phyloP scores from a whole-genome alignment of 2,113 vertebrate genomes.

The Caretta caretta region DNA sequence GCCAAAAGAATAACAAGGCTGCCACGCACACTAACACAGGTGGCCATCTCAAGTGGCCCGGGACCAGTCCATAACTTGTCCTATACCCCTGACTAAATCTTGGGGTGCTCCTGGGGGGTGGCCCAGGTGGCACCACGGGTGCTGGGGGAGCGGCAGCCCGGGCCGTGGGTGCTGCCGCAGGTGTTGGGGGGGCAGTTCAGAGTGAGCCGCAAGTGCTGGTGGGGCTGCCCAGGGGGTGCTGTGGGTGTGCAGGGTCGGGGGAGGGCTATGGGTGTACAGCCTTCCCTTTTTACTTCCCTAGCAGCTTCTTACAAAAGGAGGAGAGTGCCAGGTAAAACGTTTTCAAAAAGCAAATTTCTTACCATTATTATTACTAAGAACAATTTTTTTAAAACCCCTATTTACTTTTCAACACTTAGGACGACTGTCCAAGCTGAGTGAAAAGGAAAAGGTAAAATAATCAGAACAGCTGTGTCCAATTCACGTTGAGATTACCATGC shows the following conservation, averaged over 20 bases:
- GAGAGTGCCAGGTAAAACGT: accelerated
- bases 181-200: too few relatives aligned
- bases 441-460: constrained; percentile 14
- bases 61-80: too few relatives aligned
- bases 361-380: not conserved
- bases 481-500: not conserved
- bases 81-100: too few relatives aligned
- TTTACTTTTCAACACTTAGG: constrained; percentile 9
- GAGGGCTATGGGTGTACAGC: not conserved
- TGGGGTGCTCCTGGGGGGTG: too few relatives aligned
- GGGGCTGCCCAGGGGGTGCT: too few relatives aligned
- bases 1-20: not conserved
- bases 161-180: too few relatives aligned
- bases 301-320: not conserved
- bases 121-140: too few relatives aligned
- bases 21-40: not conserved
- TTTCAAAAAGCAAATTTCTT: constrained; percentile 41
- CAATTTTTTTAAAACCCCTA: not conserved
- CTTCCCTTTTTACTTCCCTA: not conserved
- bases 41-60: not conserved
- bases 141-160: too few relatives aligned
- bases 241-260: too few relatives aligned
- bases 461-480: constrained; percentile 12
- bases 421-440: not conserved
- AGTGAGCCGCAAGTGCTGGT: too few relatives aligned